phyloP scores from a whole-genome alignment of 2,888 invertebrate genomes.

The Papilio elwesi region DNA sequence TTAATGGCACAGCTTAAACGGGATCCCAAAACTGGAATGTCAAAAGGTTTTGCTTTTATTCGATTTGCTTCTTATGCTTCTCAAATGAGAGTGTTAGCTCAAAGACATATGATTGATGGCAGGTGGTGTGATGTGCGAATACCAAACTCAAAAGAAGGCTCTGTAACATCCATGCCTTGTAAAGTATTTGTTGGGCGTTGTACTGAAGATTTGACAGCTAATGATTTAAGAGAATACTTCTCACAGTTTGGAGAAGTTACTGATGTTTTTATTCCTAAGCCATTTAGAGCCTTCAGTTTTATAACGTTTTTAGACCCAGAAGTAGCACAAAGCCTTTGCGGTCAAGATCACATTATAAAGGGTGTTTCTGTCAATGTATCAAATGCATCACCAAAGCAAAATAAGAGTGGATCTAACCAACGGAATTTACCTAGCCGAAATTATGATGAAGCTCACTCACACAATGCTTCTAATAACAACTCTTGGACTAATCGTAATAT shows the following conservation, averaged over 20 bases:
- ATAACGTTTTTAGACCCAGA: conserved; percentile 93
- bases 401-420: conserved; percentile 78
- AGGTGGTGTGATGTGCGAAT: conserved; percentile 99
- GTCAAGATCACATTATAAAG: conserved; percentile 93
- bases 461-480: conserved; percentile 76
- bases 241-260: conserved; percentile 92
- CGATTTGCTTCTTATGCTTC: conserved; percentile 97
- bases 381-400: conserved; percentile 94
- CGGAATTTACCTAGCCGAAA: conserved; percentile 74
- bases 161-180: conserved; percentile 89
- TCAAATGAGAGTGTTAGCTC: conserved; percentile 96
- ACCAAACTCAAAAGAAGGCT: conserved; percentile 95
- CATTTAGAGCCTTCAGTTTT: conserved; percentile 92
- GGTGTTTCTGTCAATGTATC: conserved; percentile 96
- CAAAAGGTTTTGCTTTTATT: conserved; percentile 99
- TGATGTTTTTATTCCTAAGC: conserved; percentile 95
- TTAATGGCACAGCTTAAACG: conserved; percentile 98
- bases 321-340: conserved; percentile 91
- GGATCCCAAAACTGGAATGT: conserved; percentile 95
- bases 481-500: conserved; percentile 80
- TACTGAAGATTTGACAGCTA: conserved; percentile 91
- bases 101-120: conserved; percentile 98
- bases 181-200: conserved; percentile 94
- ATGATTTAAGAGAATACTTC: conserved; percentile 91
- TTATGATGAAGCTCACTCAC: conserved; percentile 78